A percentile compares a stretch with the other conserved stretches of the same genome.
These are phyloP conservation scores for Antechinus stuartii DNA, from an alignment of 2,113 vertebrate genomes.

Conservation along the genomic window DNA sequence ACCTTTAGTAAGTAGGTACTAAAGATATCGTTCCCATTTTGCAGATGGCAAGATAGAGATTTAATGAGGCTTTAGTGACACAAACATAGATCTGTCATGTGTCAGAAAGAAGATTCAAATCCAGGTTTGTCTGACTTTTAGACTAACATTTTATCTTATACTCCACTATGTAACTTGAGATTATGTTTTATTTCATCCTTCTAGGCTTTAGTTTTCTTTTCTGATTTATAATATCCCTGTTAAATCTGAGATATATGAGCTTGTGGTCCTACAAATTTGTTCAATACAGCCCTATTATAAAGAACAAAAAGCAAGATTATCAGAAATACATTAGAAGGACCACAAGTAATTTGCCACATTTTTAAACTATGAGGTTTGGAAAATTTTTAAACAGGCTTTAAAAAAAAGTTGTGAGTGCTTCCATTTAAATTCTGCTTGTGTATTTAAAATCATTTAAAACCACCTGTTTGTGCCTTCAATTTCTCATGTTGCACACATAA, in stretches of 20 bases:
- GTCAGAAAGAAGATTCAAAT: neutral
- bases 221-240: neutral
- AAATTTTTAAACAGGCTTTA: slow-evolving; percentile 58
- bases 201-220: neutral
- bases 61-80: neutral
- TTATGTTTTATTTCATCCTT: neutral
- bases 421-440: slow-evolving; percentile 78
- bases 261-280: neutral
- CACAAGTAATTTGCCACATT: slow-evolving; percentile 48
- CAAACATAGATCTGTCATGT: neutral
- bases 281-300: neutral
- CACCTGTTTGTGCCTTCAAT: slow-evolving; percentile 80
- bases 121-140: neutral
- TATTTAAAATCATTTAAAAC: slow-evolving; percentile 77
- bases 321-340: neutral
- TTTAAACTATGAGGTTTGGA: slow-evolving; percentile 49
- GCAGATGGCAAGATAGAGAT: neutral
- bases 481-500: slow-evolving; percentile 79
- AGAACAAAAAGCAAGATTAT: slow-evolving; percentile 42
- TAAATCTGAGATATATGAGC: neutral
- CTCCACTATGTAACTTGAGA: neutral
- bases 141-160: neutral
- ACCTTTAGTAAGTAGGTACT: neutral
- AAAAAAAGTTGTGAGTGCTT: slow-evolving; percentile 56
- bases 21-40: neutral